Evolutionary conservation across 30 jellyfish, hydroid and myxozoan genomes (phyloP).

Genomic region (Morbakka virulenta): DNA sequence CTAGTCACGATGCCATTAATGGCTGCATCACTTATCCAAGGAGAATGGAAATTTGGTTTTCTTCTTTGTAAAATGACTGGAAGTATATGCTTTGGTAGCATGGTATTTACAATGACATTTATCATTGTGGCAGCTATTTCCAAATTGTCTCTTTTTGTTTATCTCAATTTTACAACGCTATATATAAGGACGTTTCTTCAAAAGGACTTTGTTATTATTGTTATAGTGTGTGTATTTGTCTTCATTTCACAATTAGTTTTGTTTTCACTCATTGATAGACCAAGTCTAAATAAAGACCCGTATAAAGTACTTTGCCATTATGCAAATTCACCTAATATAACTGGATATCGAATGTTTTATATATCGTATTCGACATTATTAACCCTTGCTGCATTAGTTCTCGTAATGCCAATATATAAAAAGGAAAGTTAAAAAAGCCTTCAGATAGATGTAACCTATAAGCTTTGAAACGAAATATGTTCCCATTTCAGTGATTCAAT

Average conservation of each 20-base stretch:
- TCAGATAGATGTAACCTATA: no score
- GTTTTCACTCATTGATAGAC: slow-evolving; percentile 39
- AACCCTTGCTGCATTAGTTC: slow-evolving; percentile 82
- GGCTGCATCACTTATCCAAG: slow-evolving; percentile 91
- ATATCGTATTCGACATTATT: slow-evolving; percentile 76
- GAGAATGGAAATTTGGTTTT: slow-evolving; percentile 95
- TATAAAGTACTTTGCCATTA: slow-evolving; percentile 73
- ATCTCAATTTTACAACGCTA: slow-evolving; percentile 35
- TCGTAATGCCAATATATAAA: slow-evolving; percentile 63
- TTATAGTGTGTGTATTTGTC: slow-evolving; percentile 60
- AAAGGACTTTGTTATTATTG: slow-evolving; percentile 61
- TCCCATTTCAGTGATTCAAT: no score
- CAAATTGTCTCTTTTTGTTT: slow-evolving; percentile 37
- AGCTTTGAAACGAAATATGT: no score
- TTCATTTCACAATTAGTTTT: slow-evolving; percentile 60
- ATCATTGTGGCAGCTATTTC: slow-evolving; percentile 76
- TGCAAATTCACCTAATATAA: slow-evolving; percentile 84
- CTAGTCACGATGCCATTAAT: slow-evolving; percentile 93
- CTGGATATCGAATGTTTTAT: slow-evolving; percentile 93
- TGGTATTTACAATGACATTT: slow-evolving; percentile 75
- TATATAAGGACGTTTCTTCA: slow-evolving; percentile 32
- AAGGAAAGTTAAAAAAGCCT: not conserved
- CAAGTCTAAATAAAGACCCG: slow-evolving; percentile 57
- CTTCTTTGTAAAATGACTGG: slow-evolving; percentile 89
- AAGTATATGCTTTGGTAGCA: slow-evolving; percentile 70